These are phyloP conservation scores for Hemichromis elongatus DNA, from an alignment of 2,113 vertebrate genomes.

Conservation along the genomic window DNA sequence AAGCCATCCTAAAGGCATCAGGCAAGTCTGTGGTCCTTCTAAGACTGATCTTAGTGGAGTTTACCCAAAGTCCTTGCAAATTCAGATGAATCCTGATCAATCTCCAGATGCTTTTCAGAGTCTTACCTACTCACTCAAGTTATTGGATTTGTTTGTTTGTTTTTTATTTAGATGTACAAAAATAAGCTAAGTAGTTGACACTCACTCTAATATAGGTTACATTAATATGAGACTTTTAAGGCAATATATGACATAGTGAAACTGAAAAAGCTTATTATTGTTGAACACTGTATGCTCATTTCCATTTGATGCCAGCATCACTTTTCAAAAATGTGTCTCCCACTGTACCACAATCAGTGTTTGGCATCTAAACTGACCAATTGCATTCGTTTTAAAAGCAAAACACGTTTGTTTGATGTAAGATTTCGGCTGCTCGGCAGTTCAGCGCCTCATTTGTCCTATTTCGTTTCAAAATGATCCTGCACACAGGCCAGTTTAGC, in stretches of 20 bases:
- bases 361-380: background rate
- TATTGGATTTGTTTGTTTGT: background rate
- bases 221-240: accelerated
- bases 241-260: background rate
- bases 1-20: background rate
- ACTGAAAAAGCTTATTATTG: no score
- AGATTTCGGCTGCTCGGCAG: background rate
- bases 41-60: background rate
- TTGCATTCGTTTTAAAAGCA: background rate
- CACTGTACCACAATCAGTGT: background rate
- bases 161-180: background rate
- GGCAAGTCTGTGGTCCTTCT: conserved; percentile 5
- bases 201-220: background rate
- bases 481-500: background rate
- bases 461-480: background rate
- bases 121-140: background rate
- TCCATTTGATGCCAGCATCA: background rate
- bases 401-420: accelerated
- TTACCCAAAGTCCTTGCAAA: background rate
- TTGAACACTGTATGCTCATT: background rate
- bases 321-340: background rate
- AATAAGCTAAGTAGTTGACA: background rate
- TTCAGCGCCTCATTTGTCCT: background rate
- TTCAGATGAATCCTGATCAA: background rate
- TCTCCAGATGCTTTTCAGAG: background rate